Conservation (phyloP, 1,140 invertebrate genomes). For the Drosophila hydei region DNA sequence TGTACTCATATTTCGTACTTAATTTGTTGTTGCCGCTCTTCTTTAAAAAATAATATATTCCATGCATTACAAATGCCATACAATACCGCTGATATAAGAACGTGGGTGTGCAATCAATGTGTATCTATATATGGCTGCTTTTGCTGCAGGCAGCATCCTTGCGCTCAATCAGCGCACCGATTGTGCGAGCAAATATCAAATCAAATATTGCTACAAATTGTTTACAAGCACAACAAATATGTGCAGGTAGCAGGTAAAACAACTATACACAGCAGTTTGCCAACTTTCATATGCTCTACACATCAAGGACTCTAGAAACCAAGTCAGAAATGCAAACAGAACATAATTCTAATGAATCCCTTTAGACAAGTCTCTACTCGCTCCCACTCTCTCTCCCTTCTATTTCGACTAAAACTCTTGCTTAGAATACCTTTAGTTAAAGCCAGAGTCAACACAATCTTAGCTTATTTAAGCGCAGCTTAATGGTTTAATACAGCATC, state of each 20-base stretch:
- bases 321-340: slow-evolving; percentile 22
- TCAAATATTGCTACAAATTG: slow-evolving; percentile 71
- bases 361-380: too few species aligned
- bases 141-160: slow-evolving; percentile 24
- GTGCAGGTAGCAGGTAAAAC: slow-evolving; percentile 16
- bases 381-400: too few species aligned
- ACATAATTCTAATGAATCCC: neutral
- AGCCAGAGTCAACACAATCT: neutral
- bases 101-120: slow-evolving; percentile 9
- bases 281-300: slow-evolving; percentile 15
- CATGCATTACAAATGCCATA: slow-evolving; percentile 67
- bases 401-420: too few species aligned
- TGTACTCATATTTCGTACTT: slow-evolving; percentile 22
- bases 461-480: neutral
- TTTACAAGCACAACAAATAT: slow-evolving; percentile 25
- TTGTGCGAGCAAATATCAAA: slow-evolving; percentile 63
- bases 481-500: neutral
- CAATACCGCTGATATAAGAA: neutral
- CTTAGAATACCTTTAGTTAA: neutral
- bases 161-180: slow-evolving; percentile 56
- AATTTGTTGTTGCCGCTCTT: slow-evolving; percentile 7
- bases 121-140: slow-evolving; percentile 19
- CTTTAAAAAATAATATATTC: slow-evolving; percentile 64
- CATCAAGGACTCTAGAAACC: too few species aligned
- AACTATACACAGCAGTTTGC: neutral